Conservation (phyloP, 1,140 invertebrate species). For the Cydia splendana region DNA sequence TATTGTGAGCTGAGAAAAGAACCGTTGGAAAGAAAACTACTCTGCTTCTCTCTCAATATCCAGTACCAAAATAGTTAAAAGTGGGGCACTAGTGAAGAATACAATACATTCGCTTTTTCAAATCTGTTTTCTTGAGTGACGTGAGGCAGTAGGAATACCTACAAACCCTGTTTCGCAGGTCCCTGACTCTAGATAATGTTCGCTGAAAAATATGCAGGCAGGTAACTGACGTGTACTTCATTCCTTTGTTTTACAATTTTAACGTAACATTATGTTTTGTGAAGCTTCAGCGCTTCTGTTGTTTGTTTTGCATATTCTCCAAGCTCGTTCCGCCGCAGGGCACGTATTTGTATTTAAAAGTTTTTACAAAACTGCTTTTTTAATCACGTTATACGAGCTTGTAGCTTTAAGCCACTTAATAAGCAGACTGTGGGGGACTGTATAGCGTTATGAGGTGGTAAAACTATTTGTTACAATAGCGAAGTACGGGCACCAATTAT, state of each 20-base stretch:
- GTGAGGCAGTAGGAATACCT: neutral
- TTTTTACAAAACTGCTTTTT: conserved; percentile 5
- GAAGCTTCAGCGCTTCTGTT: conserved; percentile 16
- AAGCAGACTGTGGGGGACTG: neutral
- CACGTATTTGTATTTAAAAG: conserved; percentile 1
- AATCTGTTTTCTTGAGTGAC: neutral
- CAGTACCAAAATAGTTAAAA: no score
- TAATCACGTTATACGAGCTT: neutral
- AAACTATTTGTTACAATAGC: neutral
- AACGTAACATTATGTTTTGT: conserved; percentile 29
- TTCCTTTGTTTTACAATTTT: conserved; percentile 38
- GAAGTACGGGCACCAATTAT: neutral
- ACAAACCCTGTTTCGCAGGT: conserved; percentile 2
- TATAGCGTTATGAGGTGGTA: neutral
- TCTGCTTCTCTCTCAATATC: no score
- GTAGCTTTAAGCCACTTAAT: neutral
- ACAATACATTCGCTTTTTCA: no score
- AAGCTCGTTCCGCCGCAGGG: conserved; percentile 6
- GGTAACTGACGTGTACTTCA: conserved; percentile 45
- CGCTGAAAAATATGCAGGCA: conserved; percentile 28
- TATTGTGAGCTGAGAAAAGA: no score
- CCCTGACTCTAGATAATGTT: conserved; percentile 19
- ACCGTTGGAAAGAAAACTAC: no score
- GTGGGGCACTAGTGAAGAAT: no score
- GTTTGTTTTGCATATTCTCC: conserved; percentile 25